These are phyloP conservation scores for Tenthredo notha DNA, from an alignment of 2,888 invertebrate species.

Conservation along the genomic window DNA sequence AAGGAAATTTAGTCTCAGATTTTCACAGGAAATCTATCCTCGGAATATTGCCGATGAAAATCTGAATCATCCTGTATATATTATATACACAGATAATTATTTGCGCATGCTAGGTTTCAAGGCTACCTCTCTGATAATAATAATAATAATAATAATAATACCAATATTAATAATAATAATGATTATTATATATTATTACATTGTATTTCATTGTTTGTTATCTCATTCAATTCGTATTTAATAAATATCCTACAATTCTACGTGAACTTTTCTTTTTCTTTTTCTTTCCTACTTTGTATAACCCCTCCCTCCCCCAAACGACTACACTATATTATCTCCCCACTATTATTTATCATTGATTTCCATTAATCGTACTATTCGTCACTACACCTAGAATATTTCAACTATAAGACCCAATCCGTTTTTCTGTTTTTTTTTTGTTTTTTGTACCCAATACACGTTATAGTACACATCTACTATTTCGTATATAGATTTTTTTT, in stretches of 20 bases:
- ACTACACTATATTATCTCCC: no score
- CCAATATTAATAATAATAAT: neutral
- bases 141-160: neutral
- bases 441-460: neutral
- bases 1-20: no score
- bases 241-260: neutral
- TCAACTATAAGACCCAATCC: neutral
- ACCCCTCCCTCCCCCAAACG: neutral
- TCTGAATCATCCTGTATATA: neutral
- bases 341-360: no score
- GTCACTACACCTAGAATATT: no score
- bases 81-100: neutral
- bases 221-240: neutral
- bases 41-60: no score
- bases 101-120: conserved; percentile 41
- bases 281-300: neutral
- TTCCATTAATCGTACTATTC: neutral
- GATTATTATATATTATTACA: neutral
- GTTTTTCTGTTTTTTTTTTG: neutral
- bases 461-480: neutral
- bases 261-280: neutral
- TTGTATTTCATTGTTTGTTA: neutral
- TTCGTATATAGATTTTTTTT: neutral
- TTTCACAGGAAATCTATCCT: no score
- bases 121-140: neutral